Evolutionary conservation across 2,797 vertebrate genomes (phyloP).

Genomic region (Parambassis ranga): DNA sequence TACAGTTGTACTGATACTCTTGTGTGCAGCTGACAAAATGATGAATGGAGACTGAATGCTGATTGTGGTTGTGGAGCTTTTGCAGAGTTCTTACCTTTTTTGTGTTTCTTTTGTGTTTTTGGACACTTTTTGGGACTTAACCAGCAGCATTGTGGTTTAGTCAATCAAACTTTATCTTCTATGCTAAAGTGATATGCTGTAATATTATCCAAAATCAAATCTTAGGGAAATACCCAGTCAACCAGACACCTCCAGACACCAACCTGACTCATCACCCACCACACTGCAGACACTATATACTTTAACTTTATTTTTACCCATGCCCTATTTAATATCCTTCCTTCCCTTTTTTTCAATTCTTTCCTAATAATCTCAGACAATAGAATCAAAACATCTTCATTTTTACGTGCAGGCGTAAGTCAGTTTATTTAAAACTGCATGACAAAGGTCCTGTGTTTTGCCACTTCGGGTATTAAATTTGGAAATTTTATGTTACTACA

Average conservation of each 20-base stretch:
- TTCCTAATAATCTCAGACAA: conserved; percentile 47
- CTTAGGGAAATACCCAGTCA: conserved; percentile 64
- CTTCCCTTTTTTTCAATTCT: conserved; percentile 55
- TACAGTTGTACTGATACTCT: no score
- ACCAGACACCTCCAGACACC: conserved; percentile 64
- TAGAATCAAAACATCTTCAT: conserved; percentile 20
- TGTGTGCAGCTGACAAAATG: conserved; percentile 41
- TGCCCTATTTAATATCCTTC: conserved; percentile 44
- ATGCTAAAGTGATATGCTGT: not conserved
- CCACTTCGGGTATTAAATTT: not conserved
- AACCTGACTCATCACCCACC: conserved; percentile 59
- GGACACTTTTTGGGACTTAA: not conserved
- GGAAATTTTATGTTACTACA: conserved; percentile 20
- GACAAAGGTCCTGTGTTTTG: conserved; percentile 4
- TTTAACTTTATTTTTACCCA: conserved; percentile 52
- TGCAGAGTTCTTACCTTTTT: conserved; percentile 26
- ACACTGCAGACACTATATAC: conserved; percentile 39
- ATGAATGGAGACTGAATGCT: conserved; percentile 44
- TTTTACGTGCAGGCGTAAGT: not conserved
- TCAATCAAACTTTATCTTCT: not conserved
- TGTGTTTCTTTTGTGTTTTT: not conserved
- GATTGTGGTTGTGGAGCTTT: conserved; percentile 55
- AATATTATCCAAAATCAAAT: conserved; percentile 10
- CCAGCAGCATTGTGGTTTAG: not conserved
- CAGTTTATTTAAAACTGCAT: conserved; percentile 16